phyloP scores from a whole-genome alignment of 64 coral and sea anemone species.

The Stichodactyla helianthus region DNA sequence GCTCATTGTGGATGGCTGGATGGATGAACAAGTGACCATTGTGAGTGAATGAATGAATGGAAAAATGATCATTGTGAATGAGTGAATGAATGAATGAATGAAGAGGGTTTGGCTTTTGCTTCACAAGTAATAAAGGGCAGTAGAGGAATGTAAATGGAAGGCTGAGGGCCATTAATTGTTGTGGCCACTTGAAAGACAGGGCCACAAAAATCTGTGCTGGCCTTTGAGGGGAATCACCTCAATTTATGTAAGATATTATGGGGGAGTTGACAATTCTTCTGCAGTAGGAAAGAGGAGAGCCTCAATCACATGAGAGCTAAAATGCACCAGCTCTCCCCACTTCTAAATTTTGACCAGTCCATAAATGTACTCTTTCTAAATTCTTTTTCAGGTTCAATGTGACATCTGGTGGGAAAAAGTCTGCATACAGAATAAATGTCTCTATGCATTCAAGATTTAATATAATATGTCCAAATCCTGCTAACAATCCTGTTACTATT shows the following conservation, averaged over 20 bases:
- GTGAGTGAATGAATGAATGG: background rate
- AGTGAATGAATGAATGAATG: background rate
- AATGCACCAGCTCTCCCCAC: no score
- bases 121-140: background rate
- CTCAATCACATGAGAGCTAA: no score
- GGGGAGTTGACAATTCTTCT: no score
- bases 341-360: no score
- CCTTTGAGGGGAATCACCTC: no score
- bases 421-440: constrained; percentile 18
- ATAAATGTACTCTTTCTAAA: no score
- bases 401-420: background rate
- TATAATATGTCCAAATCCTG: constrained; percentile 49
- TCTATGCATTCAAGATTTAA: constrained; percentile 32
- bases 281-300: no score
- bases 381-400: background rate
- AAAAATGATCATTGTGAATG: background rate
- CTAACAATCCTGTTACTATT: constrained; percentile 4
- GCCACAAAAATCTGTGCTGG: no score
- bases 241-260: no score
- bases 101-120: background rate
- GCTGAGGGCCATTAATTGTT: no score
- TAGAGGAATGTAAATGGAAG: background rate
- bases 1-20: background rate
- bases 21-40: background rate
- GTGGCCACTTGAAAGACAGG: no score